Evolutionary conservation across 2,113 vertebrate genomes (phyloP), one percentile per base, ranked within the genome.

Genomic region (Camelus bactrianus): DNA sequence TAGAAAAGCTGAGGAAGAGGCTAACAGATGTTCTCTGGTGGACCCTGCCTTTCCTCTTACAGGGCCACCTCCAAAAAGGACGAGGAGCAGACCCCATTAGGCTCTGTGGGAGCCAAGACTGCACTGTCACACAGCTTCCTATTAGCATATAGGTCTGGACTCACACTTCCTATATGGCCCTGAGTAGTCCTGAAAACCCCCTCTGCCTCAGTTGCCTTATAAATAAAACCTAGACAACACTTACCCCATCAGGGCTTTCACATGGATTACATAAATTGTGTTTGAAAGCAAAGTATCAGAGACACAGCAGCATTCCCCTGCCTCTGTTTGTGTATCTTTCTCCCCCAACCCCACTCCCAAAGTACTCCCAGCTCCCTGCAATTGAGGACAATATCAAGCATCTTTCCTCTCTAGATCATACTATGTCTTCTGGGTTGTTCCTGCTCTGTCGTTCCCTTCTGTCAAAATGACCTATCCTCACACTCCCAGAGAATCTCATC

Each of bases 211-310:
- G 16, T 76, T 85, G 85, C 88, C 83, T 94, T n/a, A 50, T 48
- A 79, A 70, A 81, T 67, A 70, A 95, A 94, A 93, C 56, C 50
- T 35, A 87, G 24, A 87, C 30, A 82, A 62, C 30, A 42, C 35
- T 67, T 35, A 52, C 14, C 5, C 20, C 52, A 42, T n/a, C 14
- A 80, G 46, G 56, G 64, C 35, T 69, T 28, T 58, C 82, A 62
- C 46, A n/a, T 4, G 28, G 32, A 65, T 76, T 75, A 77, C 82
- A 89, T 6, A n/a, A 94, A 81, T 32, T 93, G 89, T 38, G 13
- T 72, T 84, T 89, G 42, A 89, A 94, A 60, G 5, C 46, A 75
- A 52, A 9, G 3, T 64, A 22, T 86, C 89, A 67, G 54, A 64
- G 26, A 60, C 8, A 26, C 2, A 28, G 10, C n/a, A 60, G 60